phyloP scores from a whole-genome alignment of 2,113 vertebrate species.

The Hypomesus transpacificus region DNA sequence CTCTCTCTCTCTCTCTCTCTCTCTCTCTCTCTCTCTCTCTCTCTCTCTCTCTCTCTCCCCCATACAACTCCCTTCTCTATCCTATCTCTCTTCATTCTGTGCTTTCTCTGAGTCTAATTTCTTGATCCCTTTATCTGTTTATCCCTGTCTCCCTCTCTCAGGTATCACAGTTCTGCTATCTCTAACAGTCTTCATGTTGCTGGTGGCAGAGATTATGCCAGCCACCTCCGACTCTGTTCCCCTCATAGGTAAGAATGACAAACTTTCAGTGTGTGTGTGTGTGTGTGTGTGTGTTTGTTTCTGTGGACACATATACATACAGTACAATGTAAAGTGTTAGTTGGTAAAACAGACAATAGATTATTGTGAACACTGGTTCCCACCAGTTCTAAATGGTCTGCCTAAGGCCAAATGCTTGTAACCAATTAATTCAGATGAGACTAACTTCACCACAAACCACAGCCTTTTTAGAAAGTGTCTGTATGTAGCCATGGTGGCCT shows the following conservation, averaged over 20 bases:
- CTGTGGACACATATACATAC: too few relatives aligned
- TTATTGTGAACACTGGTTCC: too few relatives aligned
- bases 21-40: neutral
- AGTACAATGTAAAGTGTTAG: too few relatives aligned
- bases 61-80: neutral
- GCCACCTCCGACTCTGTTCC: constrained; percentile 90
- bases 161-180: constrained; percentile 89
- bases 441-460: too few relatives aligned
- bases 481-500: too few relatives aligned
- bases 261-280: too few relatives aligned
- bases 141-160: constrained; percentile 38
- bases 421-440: too few relatives aligned
- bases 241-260: constrained; percentile 77
- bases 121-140: neutral
- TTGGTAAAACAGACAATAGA: too few relatives aligned
- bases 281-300: neutral
- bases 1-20: neutral
- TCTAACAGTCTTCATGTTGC: constrained; percentile 89
- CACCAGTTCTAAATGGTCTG: too few relatives aligned
- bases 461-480: too few relatives aligned
- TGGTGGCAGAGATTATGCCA: constrained; percentile 92
- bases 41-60: neutral
- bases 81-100: neutral
- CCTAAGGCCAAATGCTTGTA: too few relatives aligned
- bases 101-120: too few relatives aligned